Evolutionary conservation across 1,140 invertebrate species (phyloP).

Genomic region (Hypothenemus hampei): DNA sequence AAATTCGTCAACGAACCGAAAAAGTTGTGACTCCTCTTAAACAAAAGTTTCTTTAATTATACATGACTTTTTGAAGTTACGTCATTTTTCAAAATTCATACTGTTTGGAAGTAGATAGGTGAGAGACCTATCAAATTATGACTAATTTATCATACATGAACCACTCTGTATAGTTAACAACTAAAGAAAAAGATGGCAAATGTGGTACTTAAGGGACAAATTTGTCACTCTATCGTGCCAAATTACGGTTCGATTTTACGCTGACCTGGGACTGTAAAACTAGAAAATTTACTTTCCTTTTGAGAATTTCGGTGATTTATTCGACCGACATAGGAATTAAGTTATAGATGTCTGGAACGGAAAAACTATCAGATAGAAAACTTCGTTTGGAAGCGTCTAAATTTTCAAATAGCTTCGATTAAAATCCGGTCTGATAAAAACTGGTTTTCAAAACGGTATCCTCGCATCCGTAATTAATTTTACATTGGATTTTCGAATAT

Average conservation of each 20-base stretch:
- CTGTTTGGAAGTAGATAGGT: too few relatives aligned
- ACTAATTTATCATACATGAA: background rate
- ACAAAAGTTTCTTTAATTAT: too few relatives aligned
- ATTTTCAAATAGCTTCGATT: background rate
- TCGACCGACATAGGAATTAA: constrained; percentile 1
- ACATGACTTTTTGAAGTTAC: too few relatives aligned
- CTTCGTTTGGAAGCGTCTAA: background rate
- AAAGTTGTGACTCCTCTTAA: too few relatives aligned
- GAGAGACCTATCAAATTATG: too few relatives aligned
- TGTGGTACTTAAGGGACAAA: constrained; percentile 17
- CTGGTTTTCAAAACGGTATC: too few relatives aligned
- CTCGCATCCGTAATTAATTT: too few relatives aligned
- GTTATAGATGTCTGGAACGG: background rate
- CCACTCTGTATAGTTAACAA: background rate
- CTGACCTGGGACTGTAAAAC: constrained; percentile 27
- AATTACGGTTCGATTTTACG: constrained; percentile 26
- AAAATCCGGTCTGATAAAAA: background rate
- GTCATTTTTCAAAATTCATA: too few relatives aligned
- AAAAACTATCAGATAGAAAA: background rate
- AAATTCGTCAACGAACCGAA: too few relatives aligned
- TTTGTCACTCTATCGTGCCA: constrained; percentile 22
- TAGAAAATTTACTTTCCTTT: constrained; percentile 22
- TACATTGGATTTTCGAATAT: too few relatives aligned
- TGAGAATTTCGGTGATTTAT: constrained; percentile 24
- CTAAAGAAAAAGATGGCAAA: constrained; percentile 9